Evolutionary conservation across 2,888 invertebrate genomes (phyloP).

Genomic region (Cheiracanthium punctorium): DNA sequence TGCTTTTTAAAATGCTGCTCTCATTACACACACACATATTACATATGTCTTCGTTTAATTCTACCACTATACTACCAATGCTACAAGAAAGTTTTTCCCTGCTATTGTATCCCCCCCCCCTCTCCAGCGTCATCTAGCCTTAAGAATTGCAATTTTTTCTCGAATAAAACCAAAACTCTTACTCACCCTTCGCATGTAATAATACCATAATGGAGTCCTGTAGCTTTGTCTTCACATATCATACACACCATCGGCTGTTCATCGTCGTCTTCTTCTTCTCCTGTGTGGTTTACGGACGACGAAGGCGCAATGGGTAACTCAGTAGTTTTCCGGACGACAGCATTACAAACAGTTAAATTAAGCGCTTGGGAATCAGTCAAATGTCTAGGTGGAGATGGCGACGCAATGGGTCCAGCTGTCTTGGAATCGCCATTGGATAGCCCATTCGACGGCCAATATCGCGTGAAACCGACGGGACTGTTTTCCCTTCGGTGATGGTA

Average conservation of each 20-base stretch:
- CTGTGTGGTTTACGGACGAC: constrained; percentile 35
- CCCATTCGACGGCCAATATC: constrained; percentile 38
- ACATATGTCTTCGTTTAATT: too few species aligned
- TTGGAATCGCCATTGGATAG: constrained; percentile 37
- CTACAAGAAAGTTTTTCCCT: too few species aligned
- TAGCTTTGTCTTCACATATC: constrained; percentile 99
- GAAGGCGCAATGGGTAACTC: constrained; percentile 22
- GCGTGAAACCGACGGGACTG: constrained; percentile 45
- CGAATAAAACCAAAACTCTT: neutral
- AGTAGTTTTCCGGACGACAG: constrained; percentile 1
- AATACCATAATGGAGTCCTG: constrained; percentile 98
- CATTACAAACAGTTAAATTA: constrained; percentile 55
- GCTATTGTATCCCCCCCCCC: too few species aligned
- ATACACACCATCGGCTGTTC: constrained; percentile 87
- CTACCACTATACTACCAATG: too few species aligned
- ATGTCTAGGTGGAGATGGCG: constrained; percentile 32
- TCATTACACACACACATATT: too few species aligned
- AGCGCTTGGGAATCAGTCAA: constrained; percentile 66
- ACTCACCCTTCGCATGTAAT: constrained; percentile 97
- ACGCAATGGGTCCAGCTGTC: constrained; percentile 11
- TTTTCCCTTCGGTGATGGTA: constrained; percentile 25
- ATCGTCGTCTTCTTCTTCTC: constrained; percentile 54
- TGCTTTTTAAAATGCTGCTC: too few species aligned
- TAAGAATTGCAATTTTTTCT: too few species aligned
- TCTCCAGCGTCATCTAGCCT: too few species aligned